Evolutionary conservation across 53 echinoderm and acorn worm genomes (phyloP).

Genomic region (Henricia sp.): DNA sequence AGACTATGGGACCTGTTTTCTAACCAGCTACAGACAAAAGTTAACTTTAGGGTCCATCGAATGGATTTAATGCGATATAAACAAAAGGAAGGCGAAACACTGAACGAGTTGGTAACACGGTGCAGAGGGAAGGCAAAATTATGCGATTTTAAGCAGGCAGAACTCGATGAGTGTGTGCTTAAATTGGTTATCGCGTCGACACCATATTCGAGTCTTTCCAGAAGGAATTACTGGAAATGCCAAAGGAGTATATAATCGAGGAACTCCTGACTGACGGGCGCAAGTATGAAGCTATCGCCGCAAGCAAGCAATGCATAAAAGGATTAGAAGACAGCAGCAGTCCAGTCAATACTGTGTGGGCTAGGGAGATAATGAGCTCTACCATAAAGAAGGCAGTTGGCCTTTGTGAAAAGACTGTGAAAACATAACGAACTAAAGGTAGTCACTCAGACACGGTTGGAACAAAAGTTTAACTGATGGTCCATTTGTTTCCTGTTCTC

Average conservation of each 20-base stretch:
- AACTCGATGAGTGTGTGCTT: constrained; percentile 57
- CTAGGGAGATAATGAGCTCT: too few relatives aligned
- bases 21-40: constrained; percentile 58
- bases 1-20: constrained; percentile 66
- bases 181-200: constrained; percentile 72
- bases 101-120: constrained; percentile 60
- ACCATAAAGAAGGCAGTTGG: too few relatives aligned
- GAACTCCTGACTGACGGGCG: constrained; percentile 44
- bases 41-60: constrained; percentile 63
- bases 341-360: too few relatives aligned
- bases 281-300: constrained; percentile 62
- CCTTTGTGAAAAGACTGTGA: too few relatives aligned
- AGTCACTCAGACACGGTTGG: too few relatives aligned
- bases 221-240: constrained; percentile 40
- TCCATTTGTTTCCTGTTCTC: too few relatives aligned
- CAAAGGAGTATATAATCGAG: constrained; percentile 27
- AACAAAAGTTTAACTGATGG: too few relatives aligned
- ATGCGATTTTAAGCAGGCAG: constrained; percentile 32
- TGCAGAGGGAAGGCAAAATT: constrained; percentile 53
- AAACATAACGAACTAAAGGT: too few relatives aligned
- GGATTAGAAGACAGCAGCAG: too few relatives aligned
- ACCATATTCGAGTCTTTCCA: constrained; percentile 56
- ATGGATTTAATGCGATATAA: constrained; percentile 66
- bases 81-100: constrained; percentile 37
- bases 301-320: constrained; percentile 28